Evolutionary conservation across 2,113 vertebrate genomes (phyloP).

Genomic region (Peucedramus taeniatus): DNA sequence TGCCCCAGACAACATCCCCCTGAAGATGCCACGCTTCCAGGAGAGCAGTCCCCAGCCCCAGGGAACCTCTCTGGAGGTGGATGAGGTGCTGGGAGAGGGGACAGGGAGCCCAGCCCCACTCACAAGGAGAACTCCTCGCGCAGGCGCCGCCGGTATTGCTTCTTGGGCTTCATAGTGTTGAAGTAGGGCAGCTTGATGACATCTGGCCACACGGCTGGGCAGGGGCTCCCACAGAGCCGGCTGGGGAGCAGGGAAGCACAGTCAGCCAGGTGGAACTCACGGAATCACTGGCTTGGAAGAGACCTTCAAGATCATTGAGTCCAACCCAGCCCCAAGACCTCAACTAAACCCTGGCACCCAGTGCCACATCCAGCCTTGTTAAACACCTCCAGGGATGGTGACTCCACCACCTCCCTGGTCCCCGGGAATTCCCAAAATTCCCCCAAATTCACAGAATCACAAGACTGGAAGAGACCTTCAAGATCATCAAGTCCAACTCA

Average conservation of each 20-base stretch:
- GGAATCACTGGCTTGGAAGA: not conserved
- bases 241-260: constrained; percentile 64
- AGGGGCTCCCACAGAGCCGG: constrained; percentile 94
- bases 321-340: not conserved
- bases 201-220: constrained; percentile 95
- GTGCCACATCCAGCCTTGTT: too few species aligned
- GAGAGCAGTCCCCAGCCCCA: not conserved
- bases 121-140: constrained; percentile 97
- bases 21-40: accelerated
- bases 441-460: too few species aligned
- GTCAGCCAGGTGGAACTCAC: not conserved
- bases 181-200: constrained; percentile 98
- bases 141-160: constrained; percentile 92
- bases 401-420: too few species aligned
- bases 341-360: not conserved
- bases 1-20: not conserved
- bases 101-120: not conserved
- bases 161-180: constrained; percentile 99
- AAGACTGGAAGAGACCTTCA: too few species aligned
- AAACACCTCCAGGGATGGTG: too few species aligned
- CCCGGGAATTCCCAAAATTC: too few species aligned
- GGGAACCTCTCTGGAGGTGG: not conserved
- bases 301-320: not conserved
- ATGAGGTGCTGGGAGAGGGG: not conserved
- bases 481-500: too few species aligned